Evolutionary conservation across 2,797 vertebrate species (phyloP).

Genomic region (Poeciliopsis presidionis): DNA sequence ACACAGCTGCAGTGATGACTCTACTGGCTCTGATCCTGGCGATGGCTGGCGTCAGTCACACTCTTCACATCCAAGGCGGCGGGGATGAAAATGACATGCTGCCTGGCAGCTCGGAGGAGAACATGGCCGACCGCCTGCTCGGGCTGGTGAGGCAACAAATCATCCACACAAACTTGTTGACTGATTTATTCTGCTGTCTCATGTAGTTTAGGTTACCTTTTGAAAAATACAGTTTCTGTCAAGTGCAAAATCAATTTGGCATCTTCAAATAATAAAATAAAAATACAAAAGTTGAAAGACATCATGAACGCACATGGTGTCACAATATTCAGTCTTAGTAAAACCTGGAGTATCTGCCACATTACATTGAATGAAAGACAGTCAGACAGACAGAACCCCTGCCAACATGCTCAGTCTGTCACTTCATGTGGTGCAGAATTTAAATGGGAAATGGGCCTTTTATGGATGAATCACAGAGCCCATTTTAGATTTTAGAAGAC

Average conservation of each 20-base stretch:
- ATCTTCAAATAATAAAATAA: conserved; percentile 6
- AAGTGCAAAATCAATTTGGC: conserved; percentile 5
- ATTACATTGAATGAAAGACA: conserved; percentile 13
- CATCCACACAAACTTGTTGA: conserved; percentile 17
- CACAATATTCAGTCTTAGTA: conserved; percentile 23
- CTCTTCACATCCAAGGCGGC: conserved; percentile 67
- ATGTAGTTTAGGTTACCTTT: background rate
- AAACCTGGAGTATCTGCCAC: conserved; percentile 16
- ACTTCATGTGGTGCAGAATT: conserved; percentile 19
- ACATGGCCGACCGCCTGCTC: conserved; percentile 59
- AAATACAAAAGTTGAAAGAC: background rate
- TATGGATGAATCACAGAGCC: conserved; percentile 32
- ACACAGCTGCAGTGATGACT: conserved; percentile 67
- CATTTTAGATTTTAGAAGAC: conserved; percentile 34
- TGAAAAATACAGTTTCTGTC: background rate
- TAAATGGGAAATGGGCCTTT: conserved; percentile 32
- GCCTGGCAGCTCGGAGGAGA: conserved; percentile 62
- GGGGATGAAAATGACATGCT: conserved; percentile 57
- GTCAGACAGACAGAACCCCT: conserved; percentile 2
- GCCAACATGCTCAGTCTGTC: conserved; percentile 37
- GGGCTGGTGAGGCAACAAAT: conserved; percentile 71
- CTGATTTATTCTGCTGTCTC: background rate
- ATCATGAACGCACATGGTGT: conserved; percentile 5
- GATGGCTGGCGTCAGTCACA: conserved; percentile 68
- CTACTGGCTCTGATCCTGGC: conserved; percentile 73